phyloP scores from a whole-genome alignment of 1,140 invertebrate species.

The Pogonomyrmex barbatus region DNA sequence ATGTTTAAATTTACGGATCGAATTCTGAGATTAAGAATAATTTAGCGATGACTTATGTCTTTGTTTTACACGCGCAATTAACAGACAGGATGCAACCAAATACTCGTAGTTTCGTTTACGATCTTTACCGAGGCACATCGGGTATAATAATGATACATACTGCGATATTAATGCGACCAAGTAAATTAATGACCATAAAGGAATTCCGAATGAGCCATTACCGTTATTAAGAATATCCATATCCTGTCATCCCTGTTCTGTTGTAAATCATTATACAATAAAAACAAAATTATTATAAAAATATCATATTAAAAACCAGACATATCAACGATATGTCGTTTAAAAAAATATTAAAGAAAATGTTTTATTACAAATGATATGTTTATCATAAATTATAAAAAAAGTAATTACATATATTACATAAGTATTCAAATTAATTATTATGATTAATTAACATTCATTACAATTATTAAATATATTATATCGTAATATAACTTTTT shows the following conservation, averaged over 20 bases:
- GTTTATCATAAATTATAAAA: not conserved
- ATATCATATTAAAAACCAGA: not conserved
- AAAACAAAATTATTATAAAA: not conserved
- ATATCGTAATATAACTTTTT: not conserved
- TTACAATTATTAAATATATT: no score
- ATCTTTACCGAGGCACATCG: constrained; percentile 16
- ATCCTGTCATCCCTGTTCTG: constrained; percentile 47
- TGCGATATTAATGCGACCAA: constrained; percentile 63
- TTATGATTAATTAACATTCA: not conserved
- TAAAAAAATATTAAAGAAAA: not conserved
- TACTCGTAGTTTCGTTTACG: constrained; percentile 64
- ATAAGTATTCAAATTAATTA: not conserved
- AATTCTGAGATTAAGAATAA: constrained; percentile 3
- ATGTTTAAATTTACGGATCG: not conserved
- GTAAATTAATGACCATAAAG: constrained; percentile 70
- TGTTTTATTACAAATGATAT: not conserved
- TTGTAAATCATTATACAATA: not conserved
- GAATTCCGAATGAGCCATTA: constrained; percentile 65
- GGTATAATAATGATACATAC: constrained; percentile 27
- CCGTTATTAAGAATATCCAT: constrained; percentile 73
- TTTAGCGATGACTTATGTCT: not conserved
- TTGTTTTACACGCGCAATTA: constrained; percentile 62
- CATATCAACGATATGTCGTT: not conserved
- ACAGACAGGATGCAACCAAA: constrained; percentile 26
- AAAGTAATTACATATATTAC: not conserved